Conservation (phyloP, 2,888 invertebrate species). For the Macrosoma leucophasiata region DNA sequence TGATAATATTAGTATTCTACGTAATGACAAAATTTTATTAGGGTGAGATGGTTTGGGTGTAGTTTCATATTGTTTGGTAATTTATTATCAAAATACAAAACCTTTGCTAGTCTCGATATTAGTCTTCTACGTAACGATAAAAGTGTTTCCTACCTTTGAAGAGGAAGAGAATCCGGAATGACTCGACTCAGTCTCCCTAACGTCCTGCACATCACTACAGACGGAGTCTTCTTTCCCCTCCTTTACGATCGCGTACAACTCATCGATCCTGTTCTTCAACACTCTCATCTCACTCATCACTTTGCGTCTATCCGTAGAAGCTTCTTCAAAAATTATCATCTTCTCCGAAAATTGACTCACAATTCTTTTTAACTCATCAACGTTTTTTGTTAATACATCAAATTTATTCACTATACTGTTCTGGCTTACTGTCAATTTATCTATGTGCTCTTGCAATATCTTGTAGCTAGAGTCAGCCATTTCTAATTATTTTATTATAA, state of each 20-base stretch:
- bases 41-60: no score
- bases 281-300: conserved; percentile 42
- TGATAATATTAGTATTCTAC: no score
- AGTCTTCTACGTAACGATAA: no score
- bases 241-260: conserved; percentile 51
- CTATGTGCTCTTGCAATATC: conserved; percentile 40
- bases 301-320: conserved; percentile 37
- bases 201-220: conserved; percentile 43
- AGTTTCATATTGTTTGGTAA: no score
- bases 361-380: conserved; percentile 44
- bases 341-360: conserved; percentile 45
- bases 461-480: conserved; percentile 34
- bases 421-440: conserved; percentile 46
- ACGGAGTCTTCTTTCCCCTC: conserved; percentile 55
- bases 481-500: no score
- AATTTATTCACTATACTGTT: conserved; percentile 43
- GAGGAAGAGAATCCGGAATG: conserved; percentile 59
- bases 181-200: conserved; percentile 51
- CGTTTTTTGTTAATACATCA: conserved; percentile 42
- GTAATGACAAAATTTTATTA: no score
- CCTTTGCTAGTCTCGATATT: no score
- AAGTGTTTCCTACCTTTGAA: conserved; percentile 62
- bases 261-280: conserved; percentile 51
- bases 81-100: no score
- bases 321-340: conserved; percentile 42